A percentile compares a stretch with the other conserved stretches of the same genome.
These are phyloP conservation scores for Dicrostonyx torquatus DNA, from an alignment of 2,797 vertebrate genomes.

Conservation along the genomic window DNA sequence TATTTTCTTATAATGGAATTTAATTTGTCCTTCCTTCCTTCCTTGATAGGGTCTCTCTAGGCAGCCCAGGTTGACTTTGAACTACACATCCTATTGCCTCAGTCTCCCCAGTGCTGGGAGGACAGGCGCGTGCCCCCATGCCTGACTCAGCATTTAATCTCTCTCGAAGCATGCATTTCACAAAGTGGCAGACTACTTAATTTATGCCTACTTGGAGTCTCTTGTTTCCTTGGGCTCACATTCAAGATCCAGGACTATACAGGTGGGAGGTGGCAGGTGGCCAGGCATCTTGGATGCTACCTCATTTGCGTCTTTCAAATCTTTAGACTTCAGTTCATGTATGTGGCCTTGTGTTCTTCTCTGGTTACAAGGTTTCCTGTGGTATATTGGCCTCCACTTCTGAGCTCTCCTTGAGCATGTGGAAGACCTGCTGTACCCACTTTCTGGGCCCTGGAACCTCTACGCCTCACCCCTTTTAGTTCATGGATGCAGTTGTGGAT, in stretches of 20 bases:
- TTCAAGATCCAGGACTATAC: not conserved
- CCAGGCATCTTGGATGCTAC: too few species aligned
- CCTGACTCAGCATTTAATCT: not conserved
- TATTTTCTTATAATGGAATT: slow-evolving; percentile 8
- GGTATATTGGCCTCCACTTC: not conserved
- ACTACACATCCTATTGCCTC: not conserved
- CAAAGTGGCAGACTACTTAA: not conserved
- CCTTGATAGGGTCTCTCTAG: not conserved
- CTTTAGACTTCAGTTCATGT: not conserved
- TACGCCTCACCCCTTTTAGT: not conserved
- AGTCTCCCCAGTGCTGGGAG: not conserved
- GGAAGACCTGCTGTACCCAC: not conserved
- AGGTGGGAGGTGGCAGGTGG: not conserved
- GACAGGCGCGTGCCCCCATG: not conserved
- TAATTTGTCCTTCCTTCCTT: not conserved
- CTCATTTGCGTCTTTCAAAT: not conserved
- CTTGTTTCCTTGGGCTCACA: not conserved
- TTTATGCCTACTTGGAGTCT: not conserved
- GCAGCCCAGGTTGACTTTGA: not conserved
- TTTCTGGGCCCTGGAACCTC: not conserved
- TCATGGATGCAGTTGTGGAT: not conserved
- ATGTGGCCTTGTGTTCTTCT: not conserved
- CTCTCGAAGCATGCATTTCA: not conserved
- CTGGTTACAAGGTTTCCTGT: not conserved
- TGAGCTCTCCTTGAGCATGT: not conserved